Evolutionary conservation across 2,888 invertebrate genomes (phyloP), one percentile per base, ranked within the genome.

Genomic region (Tethea ocularis): DNA sequence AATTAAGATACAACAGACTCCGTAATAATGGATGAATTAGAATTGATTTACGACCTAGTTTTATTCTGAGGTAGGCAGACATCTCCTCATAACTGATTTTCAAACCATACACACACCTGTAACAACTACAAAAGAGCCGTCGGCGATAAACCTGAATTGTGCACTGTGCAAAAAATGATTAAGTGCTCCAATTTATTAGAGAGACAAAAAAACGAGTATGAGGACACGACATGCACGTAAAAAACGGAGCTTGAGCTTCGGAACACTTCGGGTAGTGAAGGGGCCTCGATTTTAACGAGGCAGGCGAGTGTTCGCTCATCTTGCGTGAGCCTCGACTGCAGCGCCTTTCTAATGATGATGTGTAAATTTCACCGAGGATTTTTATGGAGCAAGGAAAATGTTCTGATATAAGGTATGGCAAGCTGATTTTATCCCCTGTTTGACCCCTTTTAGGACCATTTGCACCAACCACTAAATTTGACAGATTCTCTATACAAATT

Each of bases 261-360:
- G 23, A 52, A 60, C 62, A 56, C 52, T 57, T 36, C 51, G 52
- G 56, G 23, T 38, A 38, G 55, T 61, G 57, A 57, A 72, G 68
- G 58, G 62, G 61, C 56, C 72, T 72, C 63, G 62, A 68, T 62
- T 69, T 68, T 74, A 74, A 74, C 72, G 74, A 75, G 74, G 69
- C 68, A 62, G 66, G 61, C 64, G 66, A 66, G 66, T 59, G 68
- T 69, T 70, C 54, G 63, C 64, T 56, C 68, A 68, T 57, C 46
- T 46, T 20, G 17, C 46, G 8, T 46, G 17, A 20, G 46, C 3
- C n/a, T n/a, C n/a, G 17, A 46, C 46, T 46, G 38, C n/a, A n/a
- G 38, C 38, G 38, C n/a, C 41, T 10, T n/a, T 46, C 46, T 46
- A 46, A 46, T 46, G 46, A 46, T 46, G 46, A 46, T 46, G 20